Conservation (phyloP, 2,113 vertebrate genomes). For the Dasyprocta punctata region DNA sequence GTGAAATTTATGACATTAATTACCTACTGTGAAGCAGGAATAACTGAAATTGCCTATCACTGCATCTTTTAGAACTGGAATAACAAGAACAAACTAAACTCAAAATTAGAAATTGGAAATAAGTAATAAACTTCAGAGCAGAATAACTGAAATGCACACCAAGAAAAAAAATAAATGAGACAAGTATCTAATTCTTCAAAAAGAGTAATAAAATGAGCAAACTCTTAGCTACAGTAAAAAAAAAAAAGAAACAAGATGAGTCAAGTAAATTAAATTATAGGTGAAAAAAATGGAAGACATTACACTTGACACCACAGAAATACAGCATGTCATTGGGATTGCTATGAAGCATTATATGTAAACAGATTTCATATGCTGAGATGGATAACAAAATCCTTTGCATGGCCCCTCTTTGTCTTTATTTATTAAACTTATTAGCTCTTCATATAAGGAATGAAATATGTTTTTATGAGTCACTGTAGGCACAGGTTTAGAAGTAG, state of each 20-base stretch:
- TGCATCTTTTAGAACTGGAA: not conserved
- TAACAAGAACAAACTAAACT: not conserved
- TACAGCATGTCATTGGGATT: not conserved
- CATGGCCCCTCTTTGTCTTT: not conserved
- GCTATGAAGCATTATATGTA: not conserved
- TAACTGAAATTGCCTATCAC: not conserved
- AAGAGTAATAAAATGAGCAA: not conserved
- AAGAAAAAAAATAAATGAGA: not conserved
- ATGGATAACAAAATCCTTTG: not conserved
- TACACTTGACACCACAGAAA: not conserved
- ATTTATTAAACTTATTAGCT: not conserved
- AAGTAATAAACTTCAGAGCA: not conserved
- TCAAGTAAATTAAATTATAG: not conserved
- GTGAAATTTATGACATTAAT: not conserved
- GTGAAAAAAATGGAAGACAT: not conserved
- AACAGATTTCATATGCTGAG: not conserved
- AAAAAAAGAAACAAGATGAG: not conserved
- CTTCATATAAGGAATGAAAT: not conserved
- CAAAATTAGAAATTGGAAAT: not conserved
- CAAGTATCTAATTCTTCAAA: not conserved
- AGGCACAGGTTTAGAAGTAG: not conserved
- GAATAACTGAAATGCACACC: not conserved
- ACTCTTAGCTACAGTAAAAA: not conserved
- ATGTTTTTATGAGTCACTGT: not conserved
- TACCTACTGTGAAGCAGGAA: not conserved